Evolutionary conservation across 2,797 vertebrate genomes (phyloP).

Genomic region (Echiichthys vipera): DNA sequence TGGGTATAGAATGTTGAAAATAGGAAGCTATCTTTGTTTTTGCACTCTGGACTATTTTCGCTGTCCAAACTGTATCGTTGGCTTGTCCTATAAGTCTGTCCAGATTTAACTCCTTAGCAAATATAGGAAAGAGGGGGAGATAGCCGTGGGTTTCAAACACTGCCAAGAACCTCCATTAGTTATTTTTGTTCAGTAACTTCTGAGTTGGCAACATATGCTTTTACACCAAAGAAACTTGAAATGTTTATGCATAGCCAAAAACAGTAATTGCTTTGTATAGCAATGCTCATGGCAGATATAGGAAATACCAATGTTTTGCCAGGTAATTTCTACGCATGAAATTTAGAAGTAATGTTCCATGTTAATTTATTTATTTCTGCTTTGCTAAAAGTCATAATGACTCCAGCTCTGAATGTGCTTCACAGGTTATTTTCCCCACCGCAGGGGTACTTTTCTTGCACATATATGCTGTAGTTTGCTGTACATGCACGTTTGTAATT

Average conservation of each 20-base stretch:
- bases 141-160: slow-evolving; percentile 17
- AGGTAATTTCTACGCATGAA: slow-evolving; percentile 23
- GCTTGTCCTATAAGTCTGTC: slow-evolving; percentile 20
- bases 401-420: slow-evolving; percentile 57
- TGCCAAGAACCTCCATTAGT: slow-evolving; percentile 23
- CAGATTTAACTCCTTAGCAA: slow-evolving; percentile 18
- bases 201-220: slow-evolving; percentile 43
- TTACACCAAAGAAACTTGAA: slow-evolving; percentile 72
- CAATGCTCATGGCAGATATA: slow-evolving; percentile 12
- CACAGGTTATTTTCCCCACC: slow-evolving; percentile 17
- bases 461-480: slow-evolving; percentile 47
- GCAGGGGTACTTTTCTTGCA: slow-evolving; percentile 43
- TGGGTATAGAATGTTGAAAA: slow-evolving; percentile 9
- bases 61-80: slow-evolving; percentile 21
- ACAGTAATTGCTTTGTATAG: slow-evolving; percentile 23
- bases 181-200: slow-evolving; percentile 21
- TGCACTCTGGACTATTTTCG: slow-evolving; percentile 56
- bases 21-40: slow-evolving; percentile 41
- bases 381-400: slow-evolving; percentile 35
- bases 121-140: slow-evolving; percentile 20
- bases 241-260: slow-evolving; percentile 28
- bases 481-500: slow-evolving; percentile 58
- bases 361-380: slow-evolving; percentile 42
- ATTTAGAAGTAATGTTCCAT: slow-evolving; percentile 34
- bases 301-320: slow-evolving; percentile 33